A percentile compares a stretch with the other conserved stretches of the same genome.
phyloP scores from a whole-genome alignment of 2,888 invertebrate genomes.

The Caenorhabditis becei region DNA sequence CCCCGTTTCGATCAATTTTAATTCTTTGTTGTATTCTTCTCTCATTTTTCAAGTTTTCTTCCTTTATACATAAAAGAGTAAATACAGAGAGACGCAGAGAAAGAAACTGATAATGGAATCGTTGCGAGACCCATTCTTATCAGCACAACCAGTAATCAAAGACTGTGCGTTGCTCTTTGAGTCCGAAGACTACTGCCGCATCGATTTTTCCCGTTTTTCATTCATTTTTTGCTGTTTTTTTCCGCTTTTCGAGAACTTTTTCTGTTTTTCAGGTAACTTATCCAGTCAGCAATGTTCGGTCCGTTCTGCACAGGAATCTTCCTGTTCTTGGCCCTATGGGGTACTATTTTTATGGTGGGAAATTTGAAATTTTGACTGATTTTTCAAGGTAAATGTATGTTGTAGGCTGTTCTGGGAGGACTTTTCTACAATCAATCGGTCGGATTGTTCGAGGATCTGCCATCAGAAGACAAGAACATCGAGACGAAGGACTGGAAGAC shows the following conservation, averaged over 20 bases:
- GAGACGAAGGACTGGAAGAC: constrained; percentile 35
- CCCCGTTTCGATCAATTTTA: background rate
- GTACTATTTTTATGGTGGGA: constrained; percentile 74
- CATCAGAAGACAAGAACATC: constrained; percentile 36
- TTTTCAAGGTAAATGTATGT: background rate
- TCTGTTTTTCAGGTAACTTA: constrained; percentile 28
- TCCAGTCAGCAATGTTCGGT: constrained; percentile 58
- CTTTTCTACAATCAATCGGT: constrained; percentile 73
- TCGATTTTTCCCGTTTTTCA: constrained; percentile 33
- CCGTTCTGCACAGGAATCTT: constrained; percentile 71
- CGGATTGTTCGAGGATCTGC: constrained; percentile 74
- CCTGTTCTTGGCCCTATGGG: constrained; percentile 74
- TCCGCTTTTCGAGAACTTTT: background rate
- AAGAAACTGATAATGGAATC: constrained; percentile 11
- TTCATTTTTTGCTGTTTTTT: constrained; percentile 13
- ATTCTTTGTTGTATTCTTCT: background rate
- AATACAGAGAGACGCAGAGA: constrained; percentile 24
- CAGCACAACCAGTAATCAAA: constrained; percentile 53
- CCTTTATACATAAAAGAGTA: background rate
- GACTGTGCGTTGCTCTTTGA: constrained; percentile 61
- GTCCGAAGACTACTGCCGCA: constrained; percentile 33
- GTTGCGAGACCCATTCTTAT: constrained; percentile 51
- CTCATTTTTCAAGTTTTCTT: background rate
- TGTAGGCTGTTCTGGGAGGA: constrained; percentile 70
- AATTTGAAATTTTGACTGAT: background rate